phyloP scores from a whole-genome alignment of 1,140 invertebrate genomes.

The Melipona quadrifasciata region DNA sequence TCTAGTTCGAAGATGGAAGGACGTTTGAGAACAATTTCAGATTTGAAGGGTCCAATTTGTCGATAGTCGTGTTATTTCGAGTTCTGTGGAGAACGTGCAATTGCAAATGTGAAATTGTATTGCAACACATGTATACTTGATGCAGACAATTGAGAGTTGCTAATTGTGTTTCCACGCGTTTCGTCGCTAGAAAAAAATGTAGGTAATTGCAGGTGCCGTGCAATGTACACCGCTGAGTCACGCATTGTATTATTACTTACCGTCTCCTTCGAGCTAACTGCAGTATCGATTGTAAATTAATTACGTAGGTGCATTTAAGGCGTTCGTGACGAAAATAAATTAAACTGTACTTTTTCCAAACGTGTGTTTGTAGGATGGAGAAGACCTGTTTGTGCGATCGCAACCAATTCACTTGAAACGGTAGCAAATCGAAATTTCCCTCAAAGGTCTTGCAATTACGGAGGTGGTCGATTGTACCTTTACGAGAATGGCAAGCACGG shows the following conservation, averaged over 20 bases:
- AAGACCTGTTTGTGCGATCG: background rate
- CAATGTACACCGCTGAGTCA: background rate
- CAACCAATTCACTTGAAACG: conserved; percentile 21
- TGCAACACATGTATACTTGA: background rate
- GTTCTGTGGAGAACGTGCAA: too few relatives aligned
- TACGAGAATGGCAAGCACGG: conserved; percentile 40
- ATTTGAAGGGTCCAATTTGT: background rate
- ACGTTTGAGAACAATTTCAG: background rate
- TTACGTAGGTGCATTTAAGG: background rate
- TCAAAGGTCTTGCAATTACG: background rate
- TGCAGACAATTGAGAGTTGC: background rate
- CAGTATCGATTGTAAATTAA: background rate
- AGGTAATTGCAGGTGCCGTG: background rate
- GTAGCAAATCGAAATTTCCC: background rate
- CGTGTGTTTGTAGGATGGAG: background rate
- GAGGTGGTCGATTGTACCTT: background rate
- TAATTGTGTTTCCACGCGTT: background rate
- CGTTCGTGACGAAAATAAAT: background rate
- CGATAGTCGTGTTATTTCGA: too few relatives aligned
- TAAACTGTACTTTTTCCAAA: background rate
- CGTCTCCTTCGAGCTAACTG: background rate
- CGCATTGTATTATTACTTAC: background rate
- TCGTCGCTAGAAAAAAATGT: background rate
- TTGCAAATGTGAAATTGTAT: background rate
- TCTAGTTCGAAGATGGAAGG: too few relatives aligned